phyloP scores from a whole-genome alignment of 1,140 invertebrate genomes.

The Antheraea pernyi region DNA sequence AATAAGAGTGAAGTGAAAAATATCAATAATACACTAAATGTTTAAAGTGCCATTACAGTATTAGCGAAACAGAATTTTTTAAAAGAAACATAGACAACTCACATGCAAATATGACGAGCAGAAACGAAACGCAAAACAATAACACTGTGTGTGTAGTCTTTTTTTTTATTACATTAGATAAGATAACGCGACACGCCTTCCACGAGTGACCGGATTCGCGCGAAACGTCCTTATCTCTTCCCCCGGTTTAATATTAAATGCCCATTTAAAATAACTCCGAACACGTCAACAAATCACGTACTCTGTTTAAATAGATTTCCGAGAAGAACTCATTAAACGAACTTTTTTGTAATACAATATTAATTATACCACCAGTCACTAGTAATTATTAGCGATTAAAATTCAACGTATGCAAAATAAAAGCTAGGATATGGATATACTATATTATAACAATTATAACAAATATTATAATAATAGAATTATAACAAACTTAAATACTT shows the following conservation, averaged over 20 bases:
- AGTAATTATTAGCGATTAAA: no score
- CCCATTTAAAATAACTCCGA: background rate
- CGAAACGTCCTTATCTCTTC: background rate
- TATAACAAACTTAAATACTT: no score
- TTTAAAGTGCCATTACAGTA: no score
- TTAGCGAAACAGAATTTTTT: no score
- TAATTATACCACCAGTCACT: background rate
- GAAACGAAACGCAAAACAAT: background rate
- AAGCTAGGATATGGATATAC: background rate
- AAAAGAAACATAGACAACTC: background rate
- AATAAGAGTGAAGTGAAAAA: no score
- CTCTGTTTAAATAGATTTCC: background rate
- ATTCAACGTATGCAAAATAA: background rate
- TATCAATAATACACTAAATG: no score
- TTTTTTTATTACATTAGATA: background rate
- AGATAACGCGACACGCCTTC: conserved; percentile 10
- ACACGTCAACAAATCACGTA: background rate
- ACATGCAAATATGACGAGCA: background rate
- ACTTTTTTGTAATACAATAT: background rate
- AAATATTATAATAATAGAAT: no score
- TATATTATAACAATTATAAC: no score
- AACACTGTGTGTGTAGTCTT: background rate
- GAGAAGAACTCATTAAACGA: background rate
- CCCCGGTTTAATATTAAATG: background rate
- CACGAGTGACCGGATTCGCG: background rate